phyloP scores from a whole-genome alignment of 1,140 invertebrate species.

The Ditylenchus dipsaci region DNA sequence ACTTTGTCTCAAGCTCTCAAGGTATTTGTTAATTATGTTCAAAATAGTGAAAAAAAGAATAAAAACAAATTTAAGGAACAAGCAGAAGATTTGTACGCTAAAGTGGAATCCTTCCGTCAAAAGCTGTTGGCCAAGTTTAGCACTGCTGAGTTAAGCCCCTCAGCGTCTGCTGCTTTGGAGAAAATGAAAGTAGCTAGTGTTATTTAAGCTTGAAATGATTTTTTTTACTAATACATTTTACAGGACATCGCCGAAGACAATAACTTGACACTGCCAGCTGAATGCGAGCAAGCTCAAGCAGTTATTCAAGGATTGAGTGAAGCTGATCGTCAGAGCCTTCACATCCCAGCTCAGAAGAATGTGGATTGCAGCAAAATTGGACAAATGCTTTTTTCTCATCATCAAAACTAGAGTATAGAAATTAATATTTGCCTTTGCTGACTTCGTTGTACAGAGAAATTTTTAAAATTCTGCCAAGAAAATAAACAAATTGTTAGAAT shows the following conservation, averaged over 20 bases:
- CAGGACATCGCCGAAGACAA: neutral
- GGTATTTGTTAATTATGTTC: neutral
- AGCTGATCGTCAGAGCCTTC: neutral
- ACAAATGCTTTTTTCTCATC: too few species aligned
- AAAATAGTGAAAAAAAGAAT: neutral
- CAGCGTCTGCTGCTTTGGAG: neutral
- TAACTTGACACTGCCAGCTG: neutral
- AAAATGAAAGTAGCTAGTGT: neutral
- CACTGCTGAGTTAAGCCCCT: neutral
- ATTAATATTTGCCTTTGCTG: too few species aligned
- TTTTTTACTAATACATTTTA: neutral
- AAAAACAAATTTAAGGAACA: neutral
- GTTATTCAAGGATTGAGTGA: neutral
- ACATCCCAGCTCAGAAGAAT: neutral
- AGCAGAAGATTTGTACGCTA: neutral
- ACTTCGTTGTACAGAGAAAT: too few species aligned
- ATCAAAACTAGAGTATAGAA: too few species aligned
- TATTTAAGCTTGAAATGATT: too few species aligned
- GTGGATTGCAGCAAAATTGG: neutral
- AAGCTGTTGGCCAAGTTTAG: neutral
- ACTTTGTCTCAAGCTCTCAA: neutral
- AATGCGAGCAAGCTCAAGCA: neutral
- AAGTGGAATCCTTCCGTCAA: neutral
- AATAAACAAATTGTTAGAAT: too few species aligned
- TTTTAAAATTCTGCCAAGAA: too few species aligned